Conservation (phyloP, 2,797 vertebrate species). For the Acrossocheilus wenchowensis region DNA sequence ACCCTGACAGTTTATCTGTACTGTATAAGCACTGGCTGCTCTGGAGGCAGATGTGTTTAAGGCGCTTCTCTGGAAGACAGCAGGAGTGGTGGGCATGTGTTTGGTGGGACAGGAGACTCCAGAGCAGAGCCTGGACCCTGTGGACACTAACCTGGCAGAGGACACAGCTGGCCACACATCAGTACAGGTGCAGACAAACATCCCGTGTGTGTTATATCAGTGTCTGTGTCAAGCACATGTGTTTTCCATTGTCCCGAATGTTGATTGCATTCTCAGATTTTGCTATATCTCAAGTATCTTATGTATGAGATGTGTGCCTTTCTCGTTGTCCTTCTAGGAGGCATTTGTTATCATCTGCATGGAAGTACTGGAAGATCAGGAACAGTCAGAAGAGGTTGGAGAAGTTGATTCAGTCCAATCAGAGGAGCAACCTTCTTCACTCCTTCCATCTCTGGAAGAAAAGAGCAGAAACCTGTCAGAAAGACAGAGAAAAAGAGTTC, state of each 20-base stretch:
- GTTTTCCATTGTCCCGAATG: background rate
- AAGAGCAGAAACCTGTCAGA: background rate
- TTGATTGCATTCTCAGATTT: background rate
- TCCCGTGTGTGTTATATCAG: background rate
- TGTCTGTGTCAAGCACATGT: background rate
- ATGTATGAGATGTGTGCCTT: background rate
- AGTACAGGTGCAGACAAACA: slow-evolving; percentile 41
- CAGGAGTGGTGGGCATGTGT: slow-evolving; percentile 33
- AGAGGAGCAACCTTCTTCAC: background rate
- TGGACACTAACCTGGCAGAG: slow-evolving; percentile 45
- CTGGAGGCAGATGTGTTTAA: slow-evolving; percentile 41
- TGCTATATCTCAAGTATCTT: background rate
- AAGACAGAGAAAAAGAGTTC: background rate
- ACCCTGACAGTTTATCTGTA: slow-evolving; percentile 37
- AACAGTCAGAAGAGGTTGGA: background rate
- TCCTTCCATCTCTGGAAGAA: background rate
- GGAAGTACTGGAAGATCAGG: slow-evolving; percentile 1
- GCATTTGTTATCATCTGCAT: background rate
- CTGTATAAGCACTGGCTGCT: slow-evolving; percentile 55
- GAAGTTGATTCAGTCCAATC: background rate
- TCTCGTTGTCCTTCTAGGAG: background rate
- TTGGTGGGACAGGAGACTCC: slow-evolving; percentile 1
- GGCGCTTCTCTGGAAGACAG: background rate
- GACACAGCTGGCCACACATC: background rate
- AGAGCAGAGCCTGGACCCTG: slow-evolving; percentile 19